Conservation (phyloP, 2,888 invertebrate species). For the Pristionchus fissidentatus region DNA sequence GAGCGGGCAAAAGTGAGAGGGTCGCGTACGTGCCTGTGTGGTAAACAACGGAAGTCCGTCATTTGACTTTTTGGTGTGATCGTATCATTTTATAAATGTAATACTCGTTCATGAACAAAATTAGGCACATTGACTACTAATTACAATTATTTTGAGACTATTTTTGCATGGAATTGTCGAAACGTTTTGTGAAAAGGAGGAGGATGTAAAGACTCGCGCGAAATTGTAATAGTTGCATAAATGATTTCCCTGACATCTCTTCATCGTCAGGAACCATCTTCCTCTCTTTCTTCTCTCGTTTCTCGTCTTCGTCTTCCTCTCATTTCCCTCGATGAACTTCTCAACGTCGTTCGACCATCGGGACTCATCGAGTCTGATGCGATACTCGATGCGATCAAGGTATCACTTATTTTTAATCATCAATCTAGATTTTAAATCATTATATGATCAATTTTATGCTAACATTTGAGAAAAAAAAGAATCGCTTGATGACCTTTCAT, state of each 20-base stretch:
- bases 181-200: too few species aligned
- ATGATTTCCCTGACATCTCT: neutral
- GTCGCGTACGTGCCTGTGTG: too few species aligned
- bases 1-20: too few species aligned
- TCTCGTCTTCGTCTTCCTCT: slow-evolving; percentile 46
- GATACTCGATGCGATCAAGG: slow-evolving; percentile 46
- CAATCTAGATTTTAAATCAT: neutral
- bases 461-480: neutral
- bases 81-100: too few species aligned
- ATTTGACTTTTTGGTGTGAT: too few species aligned
- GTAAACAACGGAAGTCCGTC: too few species aligned
- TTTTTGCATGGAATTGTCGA: too few species aligned
- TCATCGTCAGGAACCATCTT: neutral
- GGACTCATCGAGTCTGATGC: slow-evolving; percentile 44
- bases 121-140: too few species aligned
- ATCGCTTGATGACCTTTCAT: neutral
- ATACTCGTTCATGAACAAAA: too few species aligned
- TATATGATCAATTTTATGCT: neutral
- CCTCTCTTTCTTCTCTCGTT: slow-evolving; percentile 7
- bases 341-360: slow-evolving; percentile 44
- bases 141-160: too few species aligned
- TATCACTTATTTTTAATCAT: too few species aligned
- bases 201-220: too few species aligned
- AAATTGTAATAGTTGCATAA: neutral
- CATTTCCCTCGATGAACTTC: slow-evolving; percentile 41